These are phyloP conservation scores for Adrianichthys oophorus DNA, from an alignment of 2,797 vertebrate genomes.

Conservation along the genomic window DNA sequence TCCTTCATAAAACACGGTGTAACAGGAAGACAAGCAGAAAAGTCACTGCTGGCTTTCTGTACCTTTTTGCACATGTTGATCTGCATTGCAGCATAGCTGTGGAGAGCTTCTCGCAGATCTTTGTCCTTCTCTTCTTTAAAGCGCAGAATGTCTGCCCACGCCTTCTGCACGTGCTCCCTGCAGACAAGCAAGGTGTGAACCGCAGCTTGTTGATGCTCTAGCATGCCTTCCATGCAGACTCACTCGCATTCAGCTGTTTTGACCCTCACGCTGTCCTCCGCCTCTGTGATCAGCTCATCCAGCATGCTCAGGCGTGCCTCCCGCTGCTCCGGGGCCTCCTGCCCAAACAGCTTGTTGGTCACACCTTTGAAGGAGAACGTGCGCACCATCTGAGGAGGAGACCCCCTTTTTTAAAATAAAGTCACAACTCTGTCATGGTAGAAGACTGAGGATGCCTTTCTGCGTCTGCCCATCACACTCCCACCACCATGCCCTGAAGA, in stretches of 20 bases:
- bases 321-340: constrained; percentile 93
- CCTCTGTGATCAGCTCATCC: constrained; percentile 91
- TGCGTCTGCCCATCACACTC: too few species aligned
- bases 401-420: too few species aligned
- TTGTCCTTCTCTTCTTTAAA: constrained; percentile 94
- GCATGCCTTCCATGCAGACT: constrained; percentile 45
- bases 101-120: constrained; percentile 90
- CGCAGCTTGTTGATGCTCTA: not conserved
- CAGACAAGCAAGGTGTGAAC: constrained; percentile 5
- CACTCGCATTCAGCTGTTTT: constrained; percentile 90
- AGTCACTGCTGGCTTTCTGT: not conserved
- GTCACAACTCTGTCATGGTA: too few species aligned
- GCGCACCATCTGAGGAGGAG: constrained; percentile 82
- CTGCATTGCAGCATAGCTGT: constrained; percentile 94
- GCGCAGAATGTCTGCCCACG: constrained; percentile 89
- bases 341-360: constrained; percentile 96
- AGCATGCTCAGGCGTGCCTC: constrained; percentile 88
- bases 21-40: too few species aligned
- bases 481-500: too few species aligned
- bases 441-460: too few species aligned
- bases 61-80: constrained; percentile 99
- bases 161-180: constrained; percentile 90
- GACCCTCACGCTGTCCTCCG: constrained; percentile 86
- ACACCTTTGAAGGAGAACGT: constrained; percentile 95
- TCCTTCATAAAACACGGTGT: too few species aligned